phyloP scores from a whole-genome alignment of 2,888 invertebrate genomes.

The Willowsia nigromaculata region DNA sequence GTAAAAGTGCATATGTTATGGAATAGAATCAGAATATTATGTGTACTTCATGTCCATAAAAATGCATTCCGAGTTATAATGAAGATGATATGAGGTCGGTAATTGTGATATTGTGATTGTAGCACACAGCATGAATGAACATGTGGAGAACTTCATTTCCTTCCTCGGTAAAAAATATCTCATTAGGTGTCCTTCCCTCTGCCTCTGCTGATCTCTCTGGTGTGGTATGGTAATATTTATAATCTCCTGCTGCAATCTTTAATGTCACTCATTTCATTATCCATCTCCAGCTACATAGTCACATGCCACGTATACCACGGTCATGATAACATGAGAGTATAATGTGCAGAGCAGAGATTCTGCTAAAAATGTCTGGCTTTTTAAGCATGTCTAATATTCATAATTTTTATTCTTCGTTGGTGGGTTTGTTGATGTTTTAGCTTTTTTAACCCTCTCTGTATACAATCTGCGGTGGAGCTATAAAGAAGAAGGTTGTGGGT shows the following conservation, averaged over 20 bases:
- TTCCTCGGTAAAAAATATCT: not conserved
- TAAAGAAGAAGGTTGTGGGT: not conserved
- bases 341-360: not conserved
- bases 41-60: not conserved
- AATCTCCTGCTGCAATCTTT: conserved; percentile 52
- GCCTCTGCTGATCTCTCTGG: not conserved
- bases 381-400: not conserved
- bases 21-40: no score
- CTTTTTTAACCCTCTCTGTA: conserved; percentile 15
- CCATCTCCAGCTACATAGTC: not conserved
- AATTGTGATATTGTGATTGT: not conserved
- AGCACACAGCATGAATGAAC: conserved; percentile 25
- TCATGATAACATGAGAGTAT: not conserved
- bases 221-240: not conserved
- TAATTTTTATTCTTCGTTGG: conserved; percentile 32
- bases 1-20: not conserved
- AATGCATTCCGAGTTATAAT: conserved; percentile 2
- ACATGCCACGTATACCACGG: not conserved
- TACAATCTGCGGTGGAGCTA: conserved; percentile 2
- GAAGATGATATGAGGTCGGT: not conserved
- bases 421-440: conserved; percentile 32
- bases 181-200: not conserved
- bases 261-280: conserved; percentile 36
- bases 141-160: not conserved
- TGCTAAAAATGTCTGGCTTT: not conserved